Evolutionary conservation across 2,113 vertebrate genomes (phyloP).

Genomic region (Oxyura jamaicensis): DNA sequence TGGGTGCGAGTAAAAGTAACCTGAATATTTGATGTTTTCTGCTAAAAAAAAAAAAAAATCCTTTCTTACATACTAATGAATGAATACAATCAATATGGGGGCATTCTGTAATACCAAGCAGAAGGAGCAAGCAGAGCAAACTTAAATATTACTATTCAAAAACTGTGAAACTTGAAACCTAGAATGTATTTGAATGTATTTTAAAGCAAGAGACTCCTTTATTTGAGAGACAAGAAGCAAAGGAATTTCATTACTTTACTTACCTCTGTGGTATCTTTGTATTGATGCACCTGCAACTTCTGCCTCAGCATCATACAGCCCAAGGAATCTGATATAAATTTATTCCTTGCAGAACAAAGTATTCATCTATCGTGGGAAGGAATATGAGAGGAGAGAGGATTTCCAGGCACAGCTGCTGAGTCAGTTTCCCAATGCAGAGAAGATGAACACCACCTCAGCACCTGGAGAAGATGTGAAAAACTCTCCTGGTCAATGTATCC

Average conservation of each 20-base stretch:
- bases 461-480: slow-evolving; percentile 88
- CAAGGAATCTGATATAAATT: not conserved
- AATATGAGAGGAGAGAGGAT: slow-evolving; percentile 95
- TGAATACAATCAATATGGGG: not conserved
- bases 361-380: slow-evolving; percentile 97
- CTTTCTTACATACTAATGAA: not conserved
- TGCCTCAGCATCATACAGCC: not conserved
- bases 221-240: not conserved
- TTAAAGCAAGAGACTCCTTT: not conserved
- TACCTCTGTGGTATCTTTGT: not conserved
- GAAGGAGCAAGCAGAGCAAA: not conserved
- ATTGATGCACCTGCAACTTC: not conserved
- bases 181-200: not conserved
- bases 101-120: not conserved
- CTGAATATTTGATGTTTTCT: not conserved
- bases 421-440: slow-evolving; percentile 91
- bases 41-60: too few relatives aligned
- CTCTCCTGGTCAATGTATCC: slow-evolving; percentile 93
- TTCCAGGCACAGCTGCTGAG: slow-evolving; percentile 94
- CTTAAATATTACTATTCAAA: not conserved
- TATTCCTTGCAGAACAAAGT: slow-evolving; percentile 88
- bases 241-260: not conserved
- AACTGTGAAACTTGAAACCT: not conserved
- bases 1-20: not conserved
- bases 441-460: slow-evolving; percentile 91